Conservation (phyloP, 2,888 invertebrate genomes). For the Slavum lentiscoides region DNA sequence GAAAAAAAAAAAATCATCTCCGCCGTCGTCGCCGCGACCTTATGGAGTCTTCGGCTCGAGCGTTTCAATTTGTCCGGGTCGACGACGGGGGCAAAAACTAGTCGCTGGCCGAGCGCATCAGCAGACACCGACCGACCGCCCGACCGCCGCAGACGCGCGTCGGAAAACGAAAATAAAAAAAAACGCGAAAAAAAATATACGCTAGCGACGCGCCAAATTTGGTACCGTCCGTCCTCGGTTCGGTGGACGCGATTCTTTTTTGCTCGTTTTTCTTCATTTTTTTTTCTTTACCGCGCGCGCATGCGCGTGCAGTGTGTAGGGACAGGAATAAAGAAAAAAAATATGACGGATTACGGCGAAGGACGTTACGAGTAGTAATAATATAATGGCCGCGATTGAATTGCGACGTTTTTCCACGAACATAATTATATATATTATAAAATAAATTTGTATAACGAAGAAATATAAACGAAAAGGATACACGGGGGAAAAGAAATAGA, state of each 20-base stretch:
- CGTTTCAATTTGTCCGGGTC: slow-evolving; percentile 48
- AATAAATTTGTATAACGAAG: no score
- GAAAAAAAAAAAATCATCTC: slow-evolving; percentile 25
- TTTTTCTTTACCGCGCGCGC: neutral
- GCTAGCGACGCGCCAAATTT: slow-evolving; percentile 43
- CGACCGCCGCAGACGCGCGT: neutral
- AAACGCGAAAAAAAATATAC: neutral
- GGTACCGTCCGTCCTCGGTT: slow-evolving; percentile 43
- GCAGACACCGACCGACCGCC: neutral
- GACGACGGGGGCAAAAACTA: slow-evolving; percentile 25
- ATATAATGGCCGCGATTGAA: no score
- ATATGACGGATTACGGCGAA: no score
- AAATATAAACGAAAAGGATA: no score
- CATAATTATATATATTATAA: no score
- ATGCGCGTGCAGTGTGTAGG: no score
- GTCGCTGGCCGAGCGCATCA: neutral
- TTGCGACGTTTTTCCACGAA: no score
- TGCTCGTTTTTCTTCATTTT: neutral
- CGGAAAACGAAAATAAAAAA: neutral
- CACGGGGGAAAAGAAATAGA: no score
- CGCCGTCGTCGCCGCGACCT: slow-evolving; percentile 43
- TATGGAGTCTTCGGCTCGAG: slow-evolving; percentile 51
- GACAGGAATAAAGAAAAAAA: no score
- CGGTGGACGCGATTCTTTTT: slow-evolving; percentile 1
- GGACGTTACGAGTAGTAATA: no score